Evolutionary conservation across 2,888 invertebrate genomes (phyloP).

Genomic region (Zootermopsis nevadensis): DNA sequence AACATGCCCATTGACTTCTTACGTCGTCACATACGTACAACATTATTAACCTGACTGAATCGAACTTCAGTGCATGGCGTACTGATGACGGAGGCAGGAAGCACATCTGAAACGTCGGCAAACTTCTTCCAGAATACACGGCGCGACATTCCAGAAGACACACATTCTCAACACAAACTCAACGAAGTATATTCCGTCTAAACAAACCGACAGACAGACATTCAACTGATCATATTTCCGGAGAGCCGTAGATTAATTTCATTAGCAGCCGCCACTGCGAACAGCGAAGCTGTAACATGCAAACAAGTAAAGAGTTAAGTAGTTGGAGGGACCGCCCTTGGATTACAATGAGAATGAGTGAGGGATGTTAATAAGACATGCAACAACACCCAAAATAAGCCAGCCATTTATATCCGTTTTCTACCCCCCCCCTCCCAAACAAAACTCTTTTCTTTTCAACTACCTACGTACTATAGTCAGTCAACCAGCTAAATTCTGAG

Average conservation of each 20-base stretch:
- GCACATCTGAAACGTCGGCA: too few relatives aligned
- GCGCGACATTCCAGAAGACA: too few relatives aligned
- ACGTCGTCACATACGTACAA: too few relatives aligned
- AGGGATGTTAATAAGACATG: slow-evolving; percentile 17
- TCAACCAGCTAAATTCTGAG: background rate
- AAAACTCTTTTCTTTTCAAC: background rate
- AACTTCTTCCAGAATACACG: too few relatives aligned
- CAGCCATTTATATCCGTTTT: slow-evolving; percentile 35
- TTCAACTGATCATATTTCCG: too few relatives aligned
- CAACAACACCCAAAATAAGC: slow-evolving; percentile 40
- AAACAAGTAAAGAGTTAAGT: background rate
- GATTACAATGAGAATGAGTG: slow-evolving; percentile 35
- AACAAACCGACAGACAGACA: too few relatives aligned
- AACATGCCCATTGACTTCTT: too few relatives aligned
- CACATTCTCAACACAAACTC: too few relatives aligned
- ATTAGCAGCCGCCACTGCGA: background rate
- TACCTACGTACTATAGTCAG: background rate
- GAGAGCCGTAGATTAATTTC: background rate
- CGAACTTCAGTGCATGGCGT: too few relatives aligned
- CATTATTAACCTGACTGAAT: too few relatives aligned
- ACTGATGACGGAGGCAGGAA: too few relatives aligned
- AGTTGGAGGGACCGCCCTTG: slow-evolving; percentile 25
- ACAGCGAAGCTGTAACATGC: background rate
- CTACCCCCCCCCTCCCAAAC: slow-evolving; percentile 1
- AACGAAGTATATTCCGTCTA: too few relatives aligned